Conservation (phyloP, 2,797 vertebrate genomes). For the Aulostomus chinensis region DNA sequence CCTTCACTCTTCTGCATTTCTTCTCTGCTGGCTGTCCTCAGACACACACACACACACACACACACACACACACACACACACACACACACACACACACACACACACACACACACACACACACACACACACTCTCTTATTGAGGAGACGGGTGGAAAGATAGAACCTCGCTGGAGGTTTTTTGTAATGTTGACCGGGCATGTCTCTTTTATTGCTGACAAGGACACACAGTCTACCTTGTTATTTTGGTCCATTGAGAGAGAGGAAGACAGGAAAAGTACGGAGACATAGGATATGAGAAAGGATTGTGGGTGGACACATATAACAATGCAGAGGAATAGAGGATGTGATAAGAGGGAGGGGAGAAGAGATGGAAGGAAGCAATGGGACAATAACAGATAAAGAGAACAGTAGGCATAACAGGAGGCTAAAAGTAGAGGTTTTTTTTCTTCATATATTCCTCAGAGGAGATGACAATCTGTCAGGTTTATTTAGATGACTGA, state of each 20-base stretch:
- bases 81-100: slow-evolving; percentile 6
- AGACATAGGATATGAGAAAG: too few relatives aligned
- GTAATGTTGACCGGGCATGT: slow-evolving; percentile 40
- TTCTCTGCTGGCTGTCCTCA: slow-evolving; percentile 5
- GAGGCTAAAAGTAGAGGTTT: slow-evolving; percentile 14
- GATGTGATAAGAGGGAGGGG: slow-evolving; percentile 5
- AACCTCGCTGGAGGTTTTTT: slow-evolving; percentile 23
- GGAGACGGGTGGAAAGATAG: slow-evolving; percentile 18
- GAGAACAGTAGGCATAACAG: slow-evolving; percentile 9
- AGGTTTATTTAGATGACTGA: slow-evolving; percentile 22
- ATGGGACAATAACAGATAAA: slow-evolving; percentile 10
- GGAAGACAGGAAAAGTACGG: not conserved
- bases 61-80: not conserved
- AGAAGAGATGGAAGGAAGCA: not conserved
- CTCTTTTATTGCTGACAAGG: slow-evolving; percentile 39
- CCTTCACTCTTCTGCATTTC: slow-evolving; percentile 27
- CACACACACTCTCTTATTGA: slow-evolving; percentile 5
- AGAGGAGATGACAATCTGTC: slow-evolving; percentile 30
- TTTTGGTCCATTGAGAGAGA: slow-evolving; percentile 15
- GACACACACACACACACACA: slow-evolving; percentile 2
- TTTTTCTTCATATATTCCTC: slow-evolving; percentile 22
- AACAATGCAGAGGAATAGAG: too few relatives aligned
- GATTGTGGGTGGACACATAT: too few relatives aligned
- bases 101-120: slow-evolving; percentile 5
- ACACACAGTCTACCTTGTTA: slow-evolving; percentile 8